These are phyloP conservation scores for Rhinoptilus africanus DNA, from an alignment of 2,113 vertebrate genomes.

Conservation along the genomic window DNA sequence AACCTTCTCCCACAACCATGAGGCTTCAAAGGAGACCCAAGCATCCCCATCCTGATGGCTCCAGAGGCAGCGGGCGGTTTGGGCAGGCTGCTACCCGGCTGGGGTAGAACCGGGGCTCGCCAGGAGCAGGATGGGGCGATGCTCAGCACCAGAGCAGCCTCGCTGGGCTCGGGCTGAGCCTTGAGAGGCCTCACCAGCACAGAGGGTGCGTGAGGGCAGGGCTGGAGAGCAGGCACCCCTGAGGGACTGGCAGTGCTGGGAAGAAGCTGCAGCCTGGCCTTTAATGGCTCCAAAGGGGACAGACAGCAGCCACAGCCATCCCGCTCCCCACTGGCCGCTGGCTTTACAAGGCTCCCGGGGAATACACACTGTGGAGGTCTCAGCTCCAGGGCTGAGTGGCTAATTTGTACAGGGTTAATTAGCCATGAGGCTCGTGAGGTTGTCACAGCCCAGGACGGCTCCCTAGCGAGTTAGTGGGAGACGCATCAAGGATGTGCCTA, in stretches of 20 bases:
- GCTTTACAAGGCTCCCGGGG: neutral
- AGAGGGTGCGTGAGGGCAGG: neutral
- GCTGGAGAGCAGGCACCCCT: neutral
- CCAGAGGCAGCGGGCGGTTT: neutral
- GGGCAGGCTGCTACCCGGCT: neutral
- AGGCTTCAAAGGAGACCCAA: neutral
- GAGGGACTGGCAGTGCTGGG: neutral
- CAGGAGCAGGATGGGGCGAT: neutral
- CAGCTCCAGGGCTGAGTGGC: neutral
- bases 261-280: neutral
- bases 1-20: neutral
- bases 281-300: neutral
- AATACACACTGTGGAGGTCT: accelerated
- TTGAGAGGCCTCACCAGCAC: neutral
- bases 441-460: neutral
- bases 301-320: neutral
- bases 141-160: neutral
- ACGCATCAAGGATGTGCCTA: neutral
- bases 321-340: neutral
- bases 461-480: neutral
- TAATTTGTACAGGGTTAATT: neutral
- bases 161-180: neutral
- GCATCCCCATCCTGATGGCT: neutral
- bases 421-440: neutral
- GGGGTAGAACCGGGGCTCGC: neutral